Conservation (phyloP, 2,888 invertebrate species). For the Cheilosia vernalis region DNA sequence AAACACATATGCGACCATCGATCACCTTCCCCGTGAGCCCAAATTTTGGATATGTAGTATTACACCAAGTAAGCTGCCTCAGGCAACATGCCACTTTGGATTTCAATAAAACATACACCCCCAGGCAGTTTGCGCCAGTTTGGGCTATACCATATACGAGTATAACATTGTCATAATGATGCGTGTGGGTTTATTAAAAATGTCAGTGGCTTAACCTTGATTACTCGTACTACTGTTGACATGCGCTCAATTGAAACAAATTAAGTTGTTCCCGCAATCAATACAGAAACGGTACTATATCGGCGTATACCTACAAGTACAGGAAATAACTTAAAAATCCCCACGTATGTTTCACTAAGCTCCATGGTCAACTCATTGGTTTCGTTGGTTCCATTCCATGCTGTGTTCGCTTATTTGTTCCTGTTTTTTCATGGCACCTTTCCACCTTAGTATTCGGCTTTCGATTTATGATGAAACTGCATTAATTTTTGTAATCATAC, state of each 20-base stretch:
- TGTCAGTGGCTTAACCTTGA: conserved; percentile 7
- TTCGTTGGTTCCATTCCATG: too few species aligned
- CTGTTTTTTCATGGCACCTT: too few species aligned
- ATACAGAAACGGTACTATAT: neutral
- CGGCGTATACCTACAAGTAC: neutral
- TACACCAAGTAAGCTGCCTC: neutral
- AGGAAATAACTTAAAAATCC: neutral
- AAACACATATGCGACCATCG: too few species aligned
- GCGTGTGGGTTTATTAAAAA: neutral
- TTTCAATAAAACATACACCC: neutral
- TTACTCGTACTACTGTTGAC: neutral
- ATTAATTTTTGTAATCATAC: neutral
- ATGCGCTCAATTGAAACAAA: neutral
- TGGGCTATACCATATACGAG: neutral
- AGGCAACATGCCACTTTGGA: neutral
- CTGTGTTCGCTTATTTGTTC: too few species aligned
- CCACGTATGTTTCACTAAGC: neutral
- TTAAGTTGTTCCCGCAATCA: neutral
- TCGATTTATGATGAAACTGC: too few species aligned
- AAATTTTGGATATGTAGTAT: too few species aligned
- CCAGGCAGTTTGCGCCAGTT: neutral
- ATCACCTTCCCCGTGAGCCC: too few species aligned
- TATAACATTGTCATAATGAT: too few species aligned
- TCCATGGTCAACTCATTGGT: neutral
- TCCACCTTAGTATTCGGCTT: too few species aligned